A percentile compares a stretch with the other conserved stretches of the same genome.
These are phyloP conservation scores for Hucho hucho DNA, from an alignment of 2,113 vertebrate species.

Conservation along the genomic window DNA sequence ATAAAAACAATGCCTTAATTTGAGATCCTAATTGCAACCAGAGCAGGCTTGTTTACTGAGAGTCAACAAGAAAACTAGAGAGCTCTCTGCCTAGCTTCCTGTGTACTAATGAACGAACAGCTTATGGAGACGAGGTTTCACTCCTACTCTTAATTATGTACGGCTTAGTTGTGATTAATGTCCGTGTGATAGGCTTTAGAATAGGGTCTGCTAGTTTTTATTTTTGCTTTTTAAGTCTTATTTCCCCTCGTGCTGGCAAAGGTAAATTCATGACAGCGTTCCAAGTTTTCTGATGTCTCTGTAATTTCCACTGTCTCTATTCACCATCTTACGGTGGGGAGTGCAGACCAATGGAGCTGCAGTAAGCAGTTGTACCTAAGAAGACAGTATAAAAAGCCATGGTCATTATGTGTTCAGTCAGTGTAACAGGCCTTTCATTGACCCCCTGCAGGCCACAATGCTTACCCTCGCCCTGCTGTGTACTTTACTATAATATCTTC, in stretches of 20 bases:
- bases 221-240: not conserved
- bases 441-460: not conserved
- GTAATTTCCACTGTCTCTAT: not conserved
- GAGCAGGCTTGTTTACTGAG: conserved; percentile 60
- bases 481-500: no score
- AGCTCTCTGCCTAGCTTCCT: conserved; percentile 31
- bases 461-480: not conserved
- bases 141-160: conserved; percentile 26
- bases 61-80: conserved; percentile 45
- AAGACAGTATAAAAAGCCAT: not conserved
- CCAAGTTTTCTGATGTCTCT: not conserved
- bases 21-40: conserved; percentile 58
- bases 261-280: not conserved
- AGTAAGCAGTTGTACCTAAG: not conserved
- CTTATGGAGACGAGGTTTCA: conserved; percentile 39
- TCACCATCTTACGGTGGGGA: not conserved
- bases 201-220: not conserved
- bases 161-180: not conserved
- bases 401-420: not conserved
- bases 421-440: not conserved
- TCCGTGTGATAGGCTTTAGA: not conserved
- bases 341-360: not conserved
- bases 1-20: conserved; percentile 57
- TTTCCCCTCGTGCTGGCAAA: not conserved
- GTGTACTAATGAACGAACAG: conserved; percentile 50